Base-by-base conservation (phyloP, 1,140 invertebrate genomes). In the Lysiphlebus fabarum region DNA sequence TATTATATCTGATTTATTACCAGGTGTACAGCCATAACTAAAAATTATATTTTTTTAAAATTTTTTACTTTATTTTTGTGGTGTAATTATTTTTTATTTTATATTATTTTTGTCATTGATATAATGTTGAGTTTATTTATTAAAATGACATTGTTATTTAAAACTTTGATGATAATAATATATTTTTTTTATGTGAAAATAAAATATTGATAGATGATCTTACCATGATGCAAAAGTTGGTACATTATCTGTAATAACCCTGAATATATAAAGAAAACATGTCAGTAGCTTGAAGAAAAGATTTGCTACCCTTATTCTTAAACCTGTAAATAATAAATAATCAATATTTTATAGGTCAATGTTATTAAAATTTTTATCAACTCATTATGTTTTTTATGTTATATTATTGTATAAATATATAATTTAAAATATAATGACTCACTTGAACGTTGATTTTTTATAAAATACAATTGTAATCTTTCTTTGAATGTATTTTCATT, bases 401-500 rank as follows among this genome's bases (percentile, higher is more conserved):
- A 34, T 49, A 10, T 4, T 49, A 36, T 49, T 49, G 7, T 34
- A 5, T 8, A 40, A 43, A 51, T 50, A 51, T n/a, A 26, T 26
- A 26, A 26, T 26, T 2, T 2, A 40, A 40, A 12, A n/a, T 37
- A 11, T 56, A 34, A 48, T 65, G 79, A 93, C 93, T 95, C 84
- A 98, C 96, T 98, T 79, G 95, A 97, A 82, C 93, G 87, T 84
- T 98, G 95, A 82, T 98, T 98, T 82, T 98, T 98, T 78, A 99
- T 95, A 83, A 98, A 98, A 83, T 98, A 98, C 61, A 97, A 85
- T 82, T 98, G 95, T 69, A 99, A 88, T 78, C 93, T 86, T 84
- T 98, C 93, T 84, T 98, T 98, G 78, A 98, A 90, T 74, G 95
- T 97, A 76, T 97, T 97, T 82, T 99, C 95, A 83, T 98, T 98